A percentile compares a stretch with the other conserved stretches of the same genome.
phyloP scores from a whole-genome alignment of 1,140 invertebrate species.

The Scaptomyza hsui region DNA sequence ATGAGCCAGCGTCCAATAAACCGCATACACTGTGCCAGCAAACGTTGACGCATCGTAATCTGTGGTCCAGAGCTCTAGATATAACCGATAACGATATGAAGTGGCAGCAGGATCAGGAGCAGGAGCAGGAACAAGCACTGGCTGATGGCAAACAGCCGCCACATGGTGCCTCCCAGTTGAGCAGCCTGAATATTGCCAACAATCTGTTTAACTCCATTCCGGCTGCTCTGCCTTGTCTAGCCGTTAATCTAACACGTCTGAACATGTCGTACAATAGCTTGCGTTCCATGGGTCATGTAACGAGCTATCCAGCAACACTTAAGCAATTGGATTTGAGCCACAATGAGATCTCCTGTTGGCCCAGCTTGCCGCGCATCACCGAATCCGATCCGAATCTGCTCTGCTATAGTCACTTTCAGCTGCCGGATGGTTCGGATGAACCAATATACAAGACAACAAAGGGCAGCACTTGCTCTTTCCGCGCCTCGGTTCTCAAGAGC shows the following conservation, averaged over 20 bases:
- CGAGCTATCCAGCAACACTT: conserved; percentile 93
- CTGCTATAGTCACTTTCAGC: conserved; percentile 85
- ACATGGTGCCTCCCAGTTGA: conserved; percentile 86
- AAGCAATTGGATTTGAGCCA: conserved; percentile 97
- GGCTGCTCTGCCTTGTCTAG: conserved; percentile 93
- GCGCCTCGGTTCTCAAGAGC: conserved; percentile 90
- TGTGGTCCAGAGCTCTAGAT: conserved; percentile 89
- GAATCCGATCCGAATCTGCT: conserved; percentile 87
- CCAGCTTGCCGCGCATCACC: conserved; percentile 90
- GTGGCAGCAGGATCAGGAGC: conserved; percentile 70
- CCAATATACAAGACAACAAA: conserved; percentile 73
- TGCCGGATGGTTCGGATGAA: conserved; percentile 84
- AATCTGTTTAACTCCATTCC: conserved; percentile 96
- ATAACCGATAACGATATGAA: conserved; percentile 88
- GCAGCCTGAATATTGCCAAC: conserved; percentile 93
- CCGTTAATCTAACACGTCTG: conserved; percentile 92
- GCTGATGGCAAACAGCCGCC: conserved; percentile 64
- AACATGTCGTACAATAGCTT: conserved; percentile 96
- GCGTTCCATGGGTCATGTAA: conserved; percentile 93
- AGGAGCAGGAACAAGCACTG: conserved; percentile 45
- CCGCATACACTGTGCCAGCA: conserved; percentile 61
- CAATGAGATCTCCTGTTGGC: conserved; percentile 95
- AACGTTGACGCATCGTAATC: conserved; percentile 88
- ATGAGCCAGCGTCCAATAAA: conserved; percentile 56
- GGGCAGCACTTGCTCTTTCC: conserved; percentile 85